Evolutionary conservation across 2,888 invertebrate species (phyloP), one percentile per base, ranked within the genome.

Genomic region (Copidosoma aretas): DNA sequence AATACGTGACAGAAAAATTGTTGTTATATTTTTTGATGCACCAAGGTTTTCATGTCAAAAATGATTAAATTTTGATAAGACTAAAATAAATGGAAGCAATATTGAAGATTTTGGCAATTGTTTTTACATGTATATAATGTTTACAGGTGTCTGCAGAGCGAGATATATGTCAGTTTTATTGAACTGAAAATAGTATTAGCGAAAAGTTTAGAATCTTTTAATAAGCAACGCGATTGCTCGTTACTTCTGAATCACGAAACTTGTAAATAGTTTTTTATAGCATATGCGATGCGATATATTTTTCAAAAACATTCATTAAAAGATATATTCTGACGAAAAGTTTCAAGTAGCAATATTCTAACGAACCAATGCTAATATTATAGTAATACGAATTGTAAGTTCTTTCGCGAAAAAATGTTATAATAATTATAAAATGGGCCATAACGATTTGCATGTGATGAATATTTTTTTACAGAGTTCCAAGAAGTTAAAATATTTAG

Each of bases 341-440:
- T 65, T 68, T 59, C 32, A 61, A 67, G 53, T 73, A 71, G 70
- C 70, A 72, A 72, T 71, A 71, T 73, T 60, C 54, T 53, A 72
- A 73, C 24, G 74, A 73, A 74, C 74, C 73, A 74, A 74, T 62
- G 56, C 64, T 71, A 65, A 17, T 64, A 62, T 56, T 5, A 21
- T 39, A 56, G 32, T 43, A 57, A 8, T 32, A 32, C 32, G 19
- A 15, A 54, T 59, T 67, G 63, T 67, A 61, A 59, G 32, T 32
- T 32, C 32, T 32, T 32, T 32, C 8, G 8, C 32, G 32, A 32
- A 32, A 32, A 32, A 32, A 32, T 32, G 32, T 32, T 32, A 32
- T 32, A 32, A 32, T 32, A 32, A n/a, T 32, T 32, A 8, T 32
- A n/a, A n/a, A n/a, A n/a, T 32, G 32, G 4, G 32, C 32, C 32